These are phyloP conservation scores for Ephestia elutella DNA, from an alignment of 1,140 invertebrate species.

Conservation along the genomic window DNA sequence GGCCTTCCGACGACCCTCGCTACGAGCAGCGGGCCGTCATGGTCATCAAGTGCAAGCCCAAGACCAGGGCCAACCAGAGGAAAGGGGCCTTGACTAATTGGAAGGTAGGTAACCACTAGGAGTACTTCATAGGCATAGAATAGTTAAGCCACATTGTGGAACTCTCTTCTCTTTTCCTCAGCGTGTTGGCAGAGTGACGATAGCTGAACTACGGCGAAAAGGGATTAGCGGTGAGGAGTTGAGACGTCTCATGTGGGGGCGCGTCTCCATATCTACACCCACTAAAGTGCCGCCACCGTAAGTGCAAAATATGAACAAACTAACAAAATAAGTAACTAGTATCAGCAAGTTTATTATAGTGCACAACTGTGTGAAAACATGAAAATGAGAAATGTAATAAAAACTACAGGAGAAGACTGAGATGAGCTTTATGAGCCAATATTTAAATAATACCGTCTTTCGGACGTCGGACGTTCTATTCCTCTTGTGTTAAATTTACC, in stretches of 20 bases:
- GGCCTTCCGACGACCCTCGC: slow-evolving; percentile 85
- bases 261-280: slow-evolving; percentile 89
- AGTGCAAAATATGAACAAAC: slow-evolving; percentile 32
- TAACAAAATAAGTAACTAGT: too few relatives aligned
- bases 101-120: slow-evolving; percentile 81
- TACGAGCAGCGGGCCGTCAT: slow-evolving; percentile 93
- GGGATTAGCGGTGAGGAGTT: slow-evolving; percentile 91
- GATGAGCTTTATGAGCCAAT: too few relatives aligned
- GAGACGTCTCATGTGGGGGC: slow-evolving; percentile 90
- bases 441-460: too few relatives aligned
- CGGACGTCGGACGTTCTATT: too few relatives aligned
- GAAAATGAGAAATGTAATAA: too few relatives aligned
- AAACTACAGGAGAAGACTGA: too few relatives aligned
- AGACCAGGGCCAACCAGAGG: slow-evolving; percentile 95
- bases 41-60: slow-evolving; percentile 98
- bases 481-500: too few relatives aligned
- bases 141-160: too few relatives aligned
- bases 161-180: too few relatives aligned
- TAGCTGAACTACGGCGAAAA: slow-evolving; percentile 86
- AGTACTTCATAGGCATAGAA: too few relatives aligned
- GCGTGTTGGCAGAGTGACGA: slow-evolving; percentile 91
- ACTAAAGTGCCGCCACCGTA: slow-evolving; percentile 80
- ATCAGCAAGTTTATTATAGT: too few relatives aligned
- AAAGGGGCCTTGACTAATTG: slow-evolving; percentile 97
- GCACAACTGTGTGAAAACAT: too few relatives aligned